Percentiles rank a stretch among this genome's conserved stretches.
phyloP scores from a whole-genome alignment of 2,888 invertebrate genomes.

The Empis livida region DNA sequence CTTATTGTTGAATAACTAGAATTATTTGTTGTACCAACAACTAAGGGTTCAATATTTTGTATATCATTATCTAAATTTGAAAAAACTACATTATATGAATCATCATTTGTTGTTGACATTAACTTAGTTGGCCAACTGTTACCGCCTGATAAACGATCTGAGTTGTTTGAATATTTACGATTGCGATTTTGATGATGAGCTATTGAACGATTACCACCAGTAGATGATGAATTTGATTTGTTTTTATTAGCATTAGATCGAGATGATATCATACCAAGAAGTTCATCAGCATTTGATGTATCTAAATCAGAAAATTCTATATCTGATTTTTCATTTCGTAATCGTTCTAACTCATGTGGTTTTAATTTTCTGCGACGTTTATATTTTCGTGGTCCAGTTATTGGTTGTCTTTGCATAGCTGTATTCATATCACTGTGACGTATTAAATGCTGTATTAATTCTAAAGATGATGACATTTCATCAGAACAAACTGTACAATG shows the following conservation, averaged over 20 bases:
- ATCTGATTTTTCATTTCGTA: slow-evolving; percentile 22
- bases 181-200: slow-evolving; percentile 1
- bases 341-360: slow-evolving; percentile 43
- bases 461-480: slow-evolving; percentile 54
- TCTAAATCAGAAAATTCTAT: slow-evolving; percentile 33
- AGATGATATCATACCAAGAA: slow-evolving; percentile 22
- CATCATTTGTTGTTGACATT: slow-evolving; percentile 25
- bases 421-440: slow-evolving; percentile 79
- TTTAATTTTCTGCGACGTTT: slow-evolving; percentile 66
- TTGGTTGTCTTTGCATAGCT: slow-evolving; percentile 64
- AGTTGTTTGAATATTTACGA: slow-evolving; percentile 10
- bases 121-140: slow-evolving; percentile 28
- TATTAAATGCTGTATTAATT: slow-evolving; percentile 69
- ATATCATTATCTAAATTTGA: slow-evolving; percentile 38
- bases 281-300: slow-evolving; percentile 33
- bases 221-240: slow-evolving; percentile 12
- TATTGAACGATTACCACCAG: background rate
- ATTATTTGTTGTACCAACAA: slow-evolving; percentile 21
- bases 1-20: background rate
- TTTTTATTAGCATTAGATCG: slow-evolving; percentile 9
- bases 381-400: slow-evolving; percentile 64
- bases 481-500: slow-evolving; percentile 66
- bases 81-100: slow-evolving; percentile 36
- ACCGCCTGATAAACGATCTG: slow-evolving; percentile 7
- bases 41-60: slow-evolving; percentile 36